Percentiles rank a stretch among this genome's conserved stretches.
These are phyloP conservation scores for Schrankia costaestrigalis DNA, from an alignment of 2,888 invertebrate species.

Conservation along the genomic window DNA sequence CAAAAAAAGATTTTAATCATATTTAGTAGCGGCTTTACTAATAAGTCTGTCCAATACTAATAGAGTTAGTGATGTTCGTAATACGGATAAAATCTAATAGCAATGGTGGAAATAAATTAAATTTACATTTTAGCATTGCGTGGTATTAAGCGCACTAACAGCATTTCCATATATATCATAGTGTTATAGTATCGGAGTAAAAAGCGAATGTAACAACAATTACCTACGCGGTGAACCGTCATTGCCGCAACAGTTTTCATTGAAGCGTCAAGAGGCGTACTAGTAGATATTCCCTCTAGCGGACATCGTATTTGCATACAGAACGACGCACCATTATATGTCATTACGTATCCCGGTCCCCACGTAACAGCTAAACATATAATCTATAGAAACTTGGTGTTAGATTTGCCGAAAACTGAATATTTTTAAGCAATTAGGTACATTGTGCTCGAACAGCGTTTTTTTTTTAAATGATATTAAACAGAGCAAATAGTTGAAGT, in stretches of 20 bases:
- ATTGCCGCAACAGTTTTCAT: constrained; percentile 11
- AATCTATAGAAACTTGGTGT: too few species aligned
- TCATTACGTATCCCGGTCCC: constrained; percentile 17
- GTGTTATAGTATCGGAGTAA: constrained; percentile 3
- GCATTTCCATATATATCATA: constrained; percentile 17
- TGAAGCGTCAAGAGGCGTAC: constrained; percentile 13
- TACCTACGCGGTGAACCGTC: constrained; percentile 3
- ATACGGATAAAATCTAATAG: too few species aligned
- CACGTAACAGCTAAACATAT: constrained; percentile 7
- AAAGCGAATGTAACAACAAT: constrained; percentile 12
- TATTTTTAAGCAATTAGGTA: constrained; percentile 12
- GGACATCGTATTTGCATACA: constrained; percentile 34
- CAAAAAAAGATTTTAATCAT: too few species aligned
- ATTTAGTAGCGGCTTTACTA: too few species aligned
- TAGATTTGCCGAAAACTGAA: too few species aligned
- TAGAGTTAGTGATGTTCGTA: too few species aligned
- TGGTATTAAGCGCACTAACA: constrained; percentile 8
- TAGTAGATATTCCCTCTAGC: constrained; percentile 20
- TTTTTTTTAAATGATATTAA: constrained; percentile 33
- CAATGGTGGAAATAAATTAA: too few species aligned
- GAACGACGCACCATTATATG: constrained; percentile 10
- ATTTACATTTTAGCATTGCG: constrained; percentile 11
- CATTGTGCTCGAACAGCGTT: constrained; percentile 8
- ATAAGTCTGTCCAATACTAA: too few species aligned
- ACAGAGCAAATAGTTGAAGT: constrained; percentile 35